phyloP scores from a whole-genome alignment of 1,140 invertebrate genomes.

The honey bee (Apis mellifera) region Amel_HAv3.1 CM009941.2:14936001-14936500 shows the following conservation, averaged over 20 bases:
- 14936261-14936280: constrained; percentile 58
- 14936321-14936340: constrained; percentile 71
- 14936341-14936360: constrained; percentile 40
- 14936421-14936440: constrained; percentile 56
- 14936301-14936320: constrained; percentile 77
- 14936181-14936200: constrained; percentile 16
- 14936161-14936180: constrained; percentile 6
- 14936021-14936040: constrained; percentile 59
- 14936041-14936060: constrained; percentile 25
- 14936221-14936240: neutral
- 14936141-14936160: neutral
- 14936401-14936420: constrained; percentile 63
- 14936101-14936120: constrained; percentile 47
- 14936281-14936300: constrained; percentile 77
- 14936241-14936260: constrained; percentile 21
- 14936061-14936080: constrained; percentile 27
- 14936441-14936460: constrained; percentile 75
- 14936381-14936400: constrained; percentile 77
- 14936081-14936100: constrained; percentile 73
- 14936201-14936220: constrained; percentile 1
- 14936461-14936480: constrained; percentile 52
- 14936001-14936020: constrained; percentile 70
- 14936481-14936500: constrained; percentile 52
- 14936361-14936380: constrained; percentile 65
- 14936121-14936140: neutral